Base-by-base conservation (phyloP, 2,113 vertebrate genomes). In the Myrmecobius fasciatus region DNA sequence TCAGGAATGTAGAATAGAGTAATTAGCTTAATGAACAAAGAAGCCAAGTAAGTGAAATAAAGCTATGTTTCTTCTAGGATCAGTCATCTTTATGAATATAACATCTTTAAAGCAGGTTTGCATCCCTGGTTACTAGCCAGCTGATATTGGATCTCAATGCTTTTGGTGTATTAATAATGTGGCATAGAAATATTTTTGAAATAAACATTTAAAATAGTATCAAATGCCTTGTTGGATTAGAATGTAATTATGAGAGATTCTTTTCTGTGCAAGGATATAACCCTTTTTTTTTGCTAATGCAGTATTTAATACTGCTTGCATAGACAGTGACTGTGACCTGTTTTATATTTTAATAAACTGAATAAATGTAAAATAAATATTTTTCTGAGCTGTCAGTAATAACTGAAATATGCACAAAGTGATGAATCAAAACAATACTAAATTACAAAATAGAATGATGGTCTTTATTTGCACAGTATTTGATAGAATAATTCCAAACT, bases 21-120 rank as follows among this genome's bases (percentile, higher is more conserved):
- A 99, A 98, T 99, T 99, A 98, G 98, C 98, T 98, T 98, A 99
- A 98, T 98, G 98, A 98, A 99, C 98, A 98, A 98, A 99, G 98
- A 96, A 97, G 98, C 60, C 46, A 97, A 97, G 98, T 98, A 98
- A 98, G 95, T 96, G 97, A 98, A 98, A 98, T 98, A 98, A 98
- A 98, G 97, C 97, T 95, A 90, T 89, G 95, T 97, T 98, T 98
- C 98, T 97, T 96, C 97, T 97, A 95, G 96, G 98, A 96, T 96
- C 97, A 98, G 95, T 96, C 97, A 97, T 95, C 97, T 98, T 97
- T 93, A 56, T 97, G 97, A 97, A 98, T 97, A 97, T 94, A 98
- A 98, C 96, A 96, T 97, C 96, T 96, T 9, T 97, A 3, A 94
- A 96, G 95, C 95, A 97, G 95, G 95, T 96, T 98, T 97, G 95